Conservation (phyloP, 2,113 vertebrate genomes). For the Onychorhynchus coronatus region DNA sequence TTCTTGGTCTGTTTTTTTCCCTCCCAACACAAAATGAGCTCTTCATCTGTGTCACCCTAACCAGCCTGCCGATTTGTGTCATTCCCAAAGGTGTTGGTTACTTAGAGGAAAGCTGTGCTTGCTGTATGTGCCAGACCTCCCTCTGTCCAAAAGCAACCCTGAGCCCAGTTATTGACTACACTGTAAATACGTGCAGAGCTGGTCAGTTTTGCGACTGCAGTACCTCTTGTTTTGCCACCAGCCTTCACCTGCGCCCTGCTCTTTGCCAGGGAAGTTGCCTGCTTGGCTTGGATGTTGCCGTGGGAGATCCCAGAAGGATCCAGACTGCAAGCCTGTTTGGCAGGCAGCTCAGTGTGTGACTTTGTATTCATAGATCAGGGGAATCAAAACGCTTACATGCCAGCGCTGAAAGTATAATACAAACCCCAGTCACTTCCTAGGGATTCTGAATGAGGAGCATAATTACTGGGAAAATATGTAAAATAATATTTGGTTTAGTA, state of each 20-base stretch:
- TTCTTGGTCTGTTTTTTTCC: background rate
- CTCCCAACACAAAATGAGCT: background rate
- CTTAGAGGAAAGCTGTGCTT: background rate
- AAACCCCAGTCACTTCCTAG: background rate
- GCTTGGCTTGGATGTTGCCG: background rate
- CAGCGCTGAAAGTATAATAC: background rate
- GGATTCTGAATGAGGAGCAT: background rate
- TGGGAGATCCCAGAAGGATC: conserved; percentile 1
- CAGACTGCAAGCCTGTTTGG: background rate
- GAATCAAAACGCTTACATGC: background rate
- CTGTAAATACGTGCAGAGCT: background rate
- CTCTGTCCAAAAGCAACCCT: background rate
- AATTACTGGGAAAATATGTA: background rate
- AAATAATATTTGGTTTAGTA: background rate
- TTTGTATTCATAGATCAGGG: background rate
- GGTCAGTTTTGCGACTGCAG: background rate
- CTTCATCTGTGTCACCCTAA: background rate
- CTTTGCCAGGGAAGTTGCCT: background rate
- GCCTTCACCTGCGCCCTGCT: background rate
- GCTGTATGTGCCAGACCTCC: background rate
- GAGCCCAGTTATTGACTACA: background rate
- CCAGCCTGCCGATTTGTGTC: background rate
- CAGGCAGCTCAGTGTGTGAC: background rate
- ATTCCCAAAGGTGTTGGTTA: background rate
- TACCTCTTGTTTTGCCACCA: background rate